phyloP scores from a whole-genome alignment of 1,140 invertebrate genomes.

The Rhopalosiphum maidis region DNA sequence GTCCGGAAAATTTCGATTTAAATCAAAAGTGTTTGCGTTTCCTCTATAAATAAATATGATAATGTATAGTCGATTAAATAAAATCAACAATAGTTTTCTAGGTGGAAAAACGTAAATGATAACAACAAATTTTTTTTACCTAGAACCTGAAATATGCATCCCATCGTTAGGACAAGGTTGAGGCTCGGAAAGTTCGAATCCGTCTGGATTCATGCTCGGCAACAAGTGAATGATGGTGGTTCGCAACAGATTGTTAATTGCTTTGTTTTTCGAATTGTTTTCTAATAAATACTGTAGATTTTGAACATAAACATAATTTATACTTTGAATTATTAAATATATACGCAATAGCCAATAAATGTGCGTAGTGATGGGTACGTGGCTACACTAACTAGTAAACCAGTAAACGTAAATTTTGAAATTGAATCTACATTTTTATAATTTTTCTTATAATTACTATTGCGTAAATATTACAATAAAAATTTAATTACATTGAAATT shows the following conservation, averaged over 20 bases:
- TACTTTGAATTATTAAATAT: not conserved
- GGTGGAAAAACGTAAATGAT: not conserved
- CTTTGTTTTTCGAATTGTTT: slow-evolving; percentile 76
- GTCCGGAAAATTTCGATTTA: slow-evolving; percentile 91
- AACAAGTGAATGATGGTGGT: slow-evolving; percentile 88
- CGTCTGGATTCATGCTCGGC: slow-evolving; percentile 93
- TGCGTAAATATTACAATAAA: not conserved
- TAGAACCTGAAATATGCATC: not conserved
- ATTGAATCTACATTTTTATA: not conserved
- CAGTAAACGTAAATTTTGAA: not conserved
- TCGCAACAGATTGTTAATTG: slow-evolving; percentile 80
- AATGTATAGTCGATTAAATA: not conserved
- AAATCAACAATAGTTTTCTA: not conserved
- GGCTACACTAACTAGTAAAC: not conserved
- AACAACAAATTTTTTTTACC: not conserved
- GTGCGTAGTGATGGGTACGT: not conserved
- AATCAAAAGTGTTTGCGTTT: slow-evolving; percentile 80
- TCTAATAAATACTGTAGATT: slow-evolving; percentile 78
- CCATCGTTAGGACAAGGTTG: slow-evolving; percentile 2
- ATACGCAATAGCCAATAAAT: not conserved
- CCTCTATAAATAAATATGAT: slow-evolving; percentile 65
- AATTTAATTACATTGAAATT: not conserved
- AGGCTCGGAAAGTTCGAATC: slow-evolving; percentile 70
- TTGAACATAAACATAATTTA: not conserved
- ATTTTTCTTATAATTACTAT: not conserved